A percentile compares a stretch with the other conserved stretches of the same genome.
phyloP scores from a whole-genome alignment of 2,113 vertebrate genomes.

The Cyrtonyx montezumae region DNA sequence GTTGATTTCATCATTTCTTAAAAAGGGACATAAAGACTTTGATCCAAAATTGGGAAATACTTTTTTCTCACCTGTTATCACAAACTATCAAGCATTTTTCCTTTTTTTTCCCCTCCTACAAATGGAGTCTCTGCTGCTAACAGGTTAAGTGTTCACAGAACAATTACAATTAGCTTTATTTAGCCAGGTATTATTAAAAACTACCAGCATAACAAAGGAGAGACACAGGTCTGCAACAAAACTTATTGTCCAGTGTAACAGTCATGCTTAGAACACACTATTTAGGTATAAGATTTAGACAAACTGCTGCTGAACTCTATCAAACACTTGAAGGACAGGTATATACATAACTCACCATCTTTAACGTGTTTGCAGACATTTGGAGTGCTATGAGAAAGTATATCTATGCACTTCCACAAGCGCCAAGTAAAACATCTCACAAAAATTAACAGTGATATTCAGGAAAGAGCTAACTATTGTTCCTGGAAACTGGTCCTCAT shows the following conservation, averaged over 20 bases:
- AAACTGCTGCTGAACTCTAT: neutral
- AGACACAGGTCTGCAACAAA: neutral
- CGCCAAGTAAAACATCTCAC: neutral
- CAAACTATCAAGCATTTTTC: neutral
- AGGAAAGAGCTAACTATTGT: neutral
- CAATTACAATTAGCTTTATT: neutral
- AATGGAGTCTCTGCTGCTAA: neutral
- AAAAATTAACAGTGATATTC: neutral
- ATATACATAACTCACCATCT: fast-evolving
- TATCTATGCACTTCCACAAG: neutral
- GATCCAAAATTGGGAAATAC: too few relatives aligned
- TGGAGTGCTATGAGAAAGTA: neutral
- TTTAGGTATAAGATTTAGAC: neutral
- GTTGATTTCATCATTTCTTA: neutral
- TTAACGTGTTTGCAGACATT: neutral
- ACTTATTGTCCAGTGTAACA: neutral
- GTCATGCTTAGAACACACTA: neutral
- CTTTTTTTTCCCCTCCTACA: neutral
- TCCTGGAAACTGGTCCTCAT: neutral
- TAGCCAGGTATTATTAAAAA: neutral
- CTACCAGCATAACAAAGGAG: neutral
- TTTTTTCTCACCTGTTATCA: neutral
- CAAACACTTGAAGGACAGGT: neutral
- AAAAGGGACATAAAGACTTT: neutral
- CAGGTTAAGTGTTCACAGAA: neutral